phyloP scores from a whole-genome alignment of 2,888 invertebrate species.

The Leucania comma region DNA sequence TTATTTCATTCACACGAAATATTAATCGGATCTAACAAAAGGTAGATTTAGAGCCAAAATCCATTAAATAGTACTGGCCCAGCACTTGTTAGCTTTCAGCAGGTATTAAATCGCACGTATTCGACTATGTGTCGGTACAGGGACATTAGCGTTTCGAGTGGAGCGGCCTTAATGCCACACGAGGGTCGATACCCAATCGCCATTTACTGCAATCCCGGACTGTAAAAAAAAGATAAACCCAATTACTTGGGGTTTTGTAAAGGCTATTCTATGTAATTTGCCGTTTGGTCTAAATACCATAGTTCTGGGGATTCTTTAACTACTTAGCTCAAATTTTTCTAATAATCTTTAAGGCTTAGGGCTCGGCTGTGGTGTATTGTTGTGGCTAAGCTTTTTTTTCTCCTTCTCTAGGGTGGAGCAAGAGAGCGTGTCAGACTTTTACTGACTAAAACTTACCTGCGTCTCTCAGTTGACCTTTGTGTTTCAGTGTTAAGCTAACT shows the following conservation, averaged over 20 bases:
- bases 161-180: not conserved
- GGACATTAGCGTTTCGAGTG: conserved; percentile 1
- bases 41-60: not conserved
- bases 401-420: too few relatives aligned
- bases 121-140: not conserved
- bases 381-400: too few relatives aligned
- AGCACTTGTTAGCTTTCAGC: not conserved
- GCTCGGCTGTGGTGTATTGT: too few relatives aligned
- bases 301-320: conserved; percentile 2
- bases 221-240: conserved; percentile 28
- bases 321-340: conserved; percentile 18
- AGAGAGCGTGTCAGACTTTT: too few relatives aligned
- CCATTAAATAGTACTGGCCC: not conserved
- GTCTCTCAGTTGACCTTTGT: too few relatives aligned
- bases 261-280: conserved; percentile 26
- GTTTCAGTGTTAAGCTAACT: too few relatives aligned
- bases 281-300: conserved; percentile 12
- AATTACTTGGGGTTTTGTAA: conserved; percentile 30
- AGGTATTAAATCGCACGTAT: not conserved
- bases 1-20: not conserved
- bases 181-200: conserved; percentile 37
- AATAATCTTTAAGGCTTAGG: not conserved
- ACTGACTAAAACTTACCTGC: too few relatives aligned
- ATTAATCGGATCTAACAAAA: not conserved
- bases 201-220: conserved; percentile 30